A percentile compares a stretch with the other conserved stretches of the same genome.
Evolutionary conservation across 2,113 vertebrate genomes (phyloP).

Genomic region (Pyrgilauda ruficollis): DNA sequence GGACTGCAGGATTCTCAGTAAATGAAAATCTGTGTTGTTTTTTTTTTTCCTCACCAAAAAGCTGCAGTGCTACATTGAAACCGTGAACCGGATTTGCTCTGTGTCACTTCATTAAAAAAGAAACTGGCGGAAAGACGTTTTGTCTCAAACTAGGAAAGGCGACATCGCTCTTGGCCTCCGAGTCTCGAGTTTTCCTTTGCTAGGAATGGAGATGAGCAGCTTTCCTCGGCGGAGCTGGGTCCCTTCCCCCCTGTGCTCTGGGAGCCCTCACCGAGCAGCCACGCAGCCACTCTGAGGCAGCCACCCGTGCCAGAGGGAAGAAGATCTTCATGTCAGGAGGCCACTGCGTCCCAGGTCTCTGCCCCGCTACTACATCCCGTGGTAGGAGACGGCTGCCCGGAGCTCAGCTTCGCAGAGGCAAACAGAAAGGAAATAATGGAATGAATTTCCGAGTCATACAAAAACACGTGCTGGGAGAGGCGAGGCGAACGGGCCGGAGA

Average conservation of each 20-base stretch:
- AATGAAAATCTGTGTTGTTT: background rate
- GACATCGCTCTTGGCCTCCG: constrained; percentile 30
- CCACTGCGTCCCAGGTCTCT: constrained; percentile 66
- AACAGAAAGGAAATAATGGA: constrained; percentile 74
- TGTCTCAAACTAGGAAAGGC: constrained; percentile 33
- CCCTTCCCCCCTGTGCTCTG: constrained; percentile 44
- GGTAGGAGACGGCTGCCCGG: constrained; percentile 68
- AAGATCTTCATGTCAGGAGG: constrained; percentile 62
- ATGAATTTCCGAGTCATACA: constrained; percentile 24
- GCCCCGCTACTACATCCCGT: constrained; percentile 64
- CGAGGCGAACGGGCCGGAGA: background rate
- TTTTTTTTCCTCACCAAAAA: background rate
- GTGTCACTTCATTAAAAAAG: background rate
- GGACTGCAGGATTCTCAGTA: background rate
- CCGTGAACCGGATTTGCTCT: background rate
- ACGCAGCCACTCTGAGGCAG: constrained; percentile 24
- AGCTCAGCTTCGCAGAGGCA: constrained; percentile 83
- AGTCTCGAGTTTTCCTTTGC: constrained; percentile 33
- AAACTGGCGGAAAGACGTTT: background rate
- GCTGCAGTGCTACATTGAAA: constrained; percentile 40
- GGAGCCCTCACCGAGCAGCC: constrained; percentile 58
- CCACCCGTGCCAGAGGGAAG: constrained; percentile 53
- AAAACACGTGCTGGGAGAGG: background rate
- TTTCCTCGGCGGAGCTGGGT: constrained; percentile 18
- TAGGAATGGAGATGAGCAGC: constrained; percentile 38